phyloP scores from a whole-genome alignment of 1,140 invertebrate genomes.

The Drosophila triauraria region DNA sequence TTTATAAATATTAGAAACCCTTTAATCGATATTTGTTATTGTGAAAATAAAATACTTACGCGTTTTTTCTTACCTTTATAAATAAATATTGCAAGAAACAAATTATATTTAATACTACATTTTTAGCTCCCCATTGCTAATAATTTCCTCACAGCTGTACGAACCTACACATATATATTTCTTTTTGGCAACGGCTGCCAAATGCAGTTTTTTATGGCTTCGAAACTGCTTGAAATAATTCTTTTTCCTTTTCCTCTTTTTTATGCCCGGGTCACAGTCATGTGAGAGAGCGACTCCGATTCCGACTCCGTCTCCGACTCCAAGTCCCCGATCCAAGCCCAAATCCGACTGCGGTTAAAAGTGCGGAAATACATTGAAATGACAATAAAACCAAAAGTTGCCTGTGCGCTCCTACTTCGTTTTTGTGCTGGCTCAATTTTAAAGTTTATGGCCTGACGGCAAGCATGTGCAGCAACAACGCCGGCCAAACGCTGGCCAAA shows the following conservation, averaged over 20 bases:
- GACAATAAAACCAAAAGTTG: conserved; percentile 83
- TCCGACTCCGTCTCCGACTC: conserved; percentile 3
- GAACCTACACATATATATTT: conserved; percentile 7
- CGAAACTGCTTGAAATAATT: conserved; percentile 80
- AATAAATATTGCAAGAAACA: no score
- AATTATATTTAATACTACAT: background rate
- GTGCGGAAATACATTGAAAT: conserved; percentile 83
- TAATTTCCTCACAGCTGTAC: background rate
- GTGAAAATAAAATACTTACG: no score
- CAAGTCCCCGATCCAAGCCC: conserved; percentile 11
- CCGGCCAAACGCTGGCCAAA: conserved; percentile 60
- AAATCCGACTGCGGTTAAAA: conserved; percentile 75
- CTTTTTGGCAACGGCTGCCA: conserved; percentile 72
- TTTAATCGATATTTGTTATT: no score
- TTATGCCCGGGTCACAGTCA: conserved; percentile 60
- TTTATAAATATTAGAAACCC: no score
- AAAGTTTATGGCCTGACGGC: conserved; percentile 72
- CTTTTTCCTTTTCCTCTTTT: conserved; percentile 60
- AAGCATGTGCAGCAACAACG: conserved; percentile 65
- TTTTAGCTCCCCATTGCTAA: background rate
- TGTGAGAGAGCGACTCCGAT: conserved; percentile 52
- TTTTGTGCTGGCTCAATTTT: conserved; percentile 61
- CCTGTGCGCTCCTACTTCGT: conserved; percentile 42
- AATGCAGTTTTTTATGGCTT: conserved; percentile 82
- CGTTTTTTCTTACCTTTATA: no score